Percentiles rank a stretch among this genome's conserved stretches.
phyloP scores from a whole-genome alignment of 1,140 invertebrate genomes.

The Andricus grossulariae region DNA sequence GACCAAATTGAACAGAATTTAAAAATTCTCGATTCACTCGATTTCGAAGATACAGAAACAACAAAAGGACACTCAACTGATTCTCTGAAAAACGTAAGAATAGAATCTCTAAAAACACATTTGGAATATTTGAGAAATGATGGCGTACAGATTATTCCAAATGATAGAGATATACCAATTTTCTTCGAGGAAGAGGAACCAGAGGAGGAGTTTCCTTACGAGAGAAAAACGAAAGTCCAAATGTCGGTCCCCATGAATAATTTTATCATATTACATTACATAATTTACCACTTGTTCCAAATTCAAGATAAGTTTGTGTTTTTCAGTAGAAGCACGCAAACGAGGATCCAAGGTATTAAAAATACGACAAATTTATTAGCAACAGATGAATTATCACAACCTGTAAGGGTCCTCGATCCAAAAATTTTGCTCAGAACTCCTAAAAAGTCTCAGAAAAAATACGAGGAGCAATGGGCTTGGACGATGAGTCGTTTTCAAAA shows the following conservation, averaged over 20 bases:
- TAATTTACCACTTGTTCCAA: conserved; percentile 4
- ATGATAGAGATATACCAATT: conserved; percentile 59
- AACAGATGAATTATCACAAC: conserved; percentile 43
- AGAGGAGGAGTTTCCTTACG: conserved; percentile 38
- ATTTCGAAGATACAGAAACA: neutral
- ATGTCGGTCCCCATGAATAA: conserved; percentile 43
- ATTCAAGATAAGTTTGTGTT: conserved; percentile 11
- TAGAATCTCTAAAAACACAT: neutral
- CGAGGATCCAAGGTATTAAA: conserved; percentile 47
- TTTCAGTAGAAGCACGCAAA: conserved; percentile 58
- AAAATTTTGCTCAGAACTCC: conserved; percentile 42
- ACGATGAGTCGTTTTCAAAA: conserved; percentile 57
- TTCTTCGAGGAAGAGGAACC: conserved; percentile 49
- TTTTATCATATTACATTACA: conserved; percentile 18
- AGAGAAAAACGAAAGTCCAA: conserved; percentile 19
- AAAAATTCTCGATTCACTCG: conserved; percentile 26
- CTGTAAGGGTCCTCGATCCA: conserved; percentile 36
- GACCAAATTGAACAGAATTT: conserved; percentile 31
- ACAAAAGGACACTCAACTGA: neutral
- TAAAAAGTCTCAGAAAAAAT: conserved; percentile 44
- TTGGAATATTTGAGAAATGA: neutral
- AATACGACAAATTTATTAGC: conserved; percentile 39
- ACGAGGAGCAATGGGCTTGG: conserved; percentile 49
- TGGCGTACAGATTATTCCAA: conserved; percentile 40
- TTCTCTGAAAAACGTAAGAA: neutral